phyloP scores from a whole-genome alignment of 2,797 vertebrate species.

The Dipus sagitta region DNA sequence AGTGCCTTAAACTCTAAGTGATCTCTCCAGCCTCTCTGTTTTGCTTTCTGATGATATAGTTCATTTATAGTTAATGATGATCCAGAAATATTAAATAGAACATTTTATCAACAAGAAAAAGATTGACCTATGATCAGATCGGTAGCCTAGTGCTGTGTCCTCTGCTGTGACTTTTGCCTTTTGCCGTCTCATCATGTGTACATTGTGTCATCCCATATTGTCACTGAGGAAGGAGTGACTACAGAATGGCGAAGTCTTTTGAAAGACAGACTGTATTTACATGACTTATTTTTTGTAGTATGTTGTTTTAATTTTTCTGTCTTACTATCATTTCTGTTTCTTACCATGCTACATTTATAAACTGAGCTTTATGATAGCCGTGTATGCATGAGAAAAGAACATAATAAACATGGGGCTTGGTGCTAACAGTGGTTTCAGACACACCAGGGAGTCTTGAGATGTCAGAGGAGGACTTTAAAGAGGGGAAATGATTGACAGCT shows the following conservation, averaged over 20 bases:
- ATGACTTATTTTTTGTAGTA: neutral
- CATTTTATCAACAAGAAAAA: neutral
- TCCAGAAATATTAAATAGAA: neutral
- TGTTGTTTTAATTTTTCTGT: neutral
- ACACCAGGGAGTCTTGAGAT: too few species aligned
- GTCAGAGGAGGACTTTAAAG: neutral
- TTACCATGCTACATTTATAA: neutral
- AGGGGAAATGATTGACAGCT: neutral
- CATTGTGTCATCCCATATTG: neutral
- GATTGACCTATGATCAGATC: neutral
- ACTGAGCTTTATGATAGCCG: neutral
- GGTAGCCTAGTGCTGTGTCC: neutral
- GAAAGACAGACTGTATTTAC: neutral
- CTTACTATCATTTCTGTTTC: neutral
- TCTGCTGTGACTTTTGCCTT: too few species aligned
- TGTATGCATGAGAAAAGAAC: neutral
- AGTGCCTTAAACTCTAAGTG: too few species aligned
- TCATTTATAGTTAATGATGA: too few species aligned
- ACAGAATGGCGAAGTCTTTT: neutral
- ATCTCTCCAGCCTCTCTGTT: too few species aligned
- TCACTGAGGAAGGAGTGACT: neutral
- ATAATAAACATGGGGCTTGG: neutral
- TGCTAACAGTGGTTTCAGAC: neutral
- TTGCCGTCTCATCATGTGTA: too few species aligned
- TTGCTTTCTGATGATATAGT: too few species aligned